Conservation (phyloP, 1,140 invertebrate species). For the Araneus ventricosus region DNA sequence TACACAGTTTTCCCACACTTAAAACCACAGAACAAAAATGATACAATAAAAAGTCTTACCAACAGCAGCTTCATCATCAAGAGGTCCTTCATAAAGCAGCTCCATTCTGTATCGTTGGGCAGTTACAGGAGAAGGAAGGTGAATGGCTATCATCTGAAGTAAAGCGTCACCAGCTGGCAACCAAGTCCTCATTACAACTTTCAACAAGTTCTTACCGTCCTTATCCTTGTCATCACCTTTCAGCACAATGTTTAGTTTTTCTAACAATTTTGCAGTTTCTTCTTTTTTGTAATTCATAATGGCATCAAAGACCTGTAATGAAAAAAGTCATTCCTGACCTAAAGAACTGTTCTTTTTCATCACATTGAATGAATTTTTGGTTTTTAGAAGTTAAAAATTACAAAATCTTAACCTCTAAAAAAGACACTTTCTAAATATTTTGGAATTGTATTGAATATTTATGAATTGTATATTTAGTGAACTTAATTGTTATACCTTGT, state of each 20-base stretch:
- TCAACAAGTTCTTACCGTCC: slow-evolving; percentile 94
- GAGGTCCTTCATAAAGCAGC: slow-evolving; percentile 98
- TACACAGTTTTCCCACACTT: neutral
- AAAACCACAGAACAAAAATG: neutral
- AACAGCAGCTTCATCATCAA: slow-evolving; percentile 97
- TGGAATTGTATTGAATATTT: no score
- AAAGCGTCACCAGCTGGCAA: slow-evolving; percentile 99
- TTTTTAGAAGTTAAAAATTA: no score
- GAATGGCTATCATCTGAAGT: slow-evolving; percentile 99
- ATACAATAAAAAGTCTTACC: slow-evolving; percentile 82
- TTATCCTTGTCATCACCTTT: slow-evolving; percentile 97
- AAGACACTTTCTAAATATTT: no score
- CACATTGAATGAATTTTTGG: no score
- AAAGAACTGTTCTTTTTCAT: no score
- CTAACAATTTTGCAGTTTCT: slow-evolving; percentile 90
- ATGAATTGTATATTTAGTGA: no score
- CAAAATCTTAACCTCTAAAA: no score
- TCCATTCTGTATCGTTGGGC: slow-evolving; percentile 99
- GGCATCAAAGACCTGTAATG: slow-evolving; percentile 90
- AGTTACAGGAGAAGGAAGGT: slow-evolving; percentile 98
- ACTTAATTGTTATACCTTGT: slow-evolving; percentile 89
- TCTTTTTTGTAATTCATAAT: slow-evolving; percentile 99
- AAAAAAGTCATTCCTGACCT: no score
- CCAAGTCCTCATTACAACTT: slow-evolving; percentile 99
- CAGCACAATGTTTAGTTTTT: slow-evolving; percentile 95